Evolutionary conservation across 2,113 vertebrate genomes (phyloP), one percentile per base, ranked within the genome.

Genomic region (Emydura subglobosa): DNA sequence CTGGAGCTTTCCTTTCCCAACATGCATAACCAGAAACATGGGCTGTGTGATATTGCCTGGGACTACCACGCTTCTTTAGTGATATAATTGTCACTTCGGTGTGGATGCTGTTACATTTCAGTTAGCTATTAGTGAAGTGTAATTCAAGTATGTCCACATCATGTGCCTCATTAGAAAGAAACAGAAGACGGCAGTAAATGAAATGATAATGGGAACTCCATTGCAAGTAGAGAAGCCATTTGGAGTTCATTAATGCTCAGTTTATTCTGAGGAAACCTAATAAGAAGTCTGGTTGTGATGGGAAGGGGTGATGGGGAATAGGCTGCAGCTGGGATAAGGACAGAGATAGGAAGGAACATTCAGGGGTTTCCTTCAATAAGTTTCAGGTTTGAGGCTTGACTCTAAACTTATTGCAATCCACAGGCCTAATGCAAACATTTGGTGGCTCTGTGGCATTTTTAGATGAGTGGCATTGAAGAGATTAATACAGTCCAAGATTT

Each of bases 71-170:
- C 85, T 91, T 61, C 82, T 78, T 94, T 85, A 57, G 85, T 96
- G 90, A 94, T 61, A 92, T 85, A 94, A 74, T 42, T 76, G 79
- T 89, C 82, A 57, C 92, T 44, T 96, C 88, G 89, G 72, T 53
- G 79, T 39, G 82, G 57, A 49, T 93, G 78, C 31, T 91, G 2
- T 22, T 89, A 91, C 92, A 83, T 86, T 96, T 94, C 81, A 44
- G 79, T 86, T 88, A 44, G 76, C 88, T 68, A 72, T 54, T 81
- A 34, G 21, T 0, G 1, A 79, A 74, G 27, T 82, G 65, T 96
- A 96, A 97, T 88, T 96, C 95, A 91, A 85, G 14, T 91, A 94
- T 98, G 95, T 96, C 95, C 82, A 44, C 59, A 68, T 72, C 72
- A 27, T 83, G 80, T 94, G 49, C 88, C 97, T 95, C 89, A 88